Conservation (phyloP, 2,113 vertebrate genomes). For the Carassius gibelio region DNA sequence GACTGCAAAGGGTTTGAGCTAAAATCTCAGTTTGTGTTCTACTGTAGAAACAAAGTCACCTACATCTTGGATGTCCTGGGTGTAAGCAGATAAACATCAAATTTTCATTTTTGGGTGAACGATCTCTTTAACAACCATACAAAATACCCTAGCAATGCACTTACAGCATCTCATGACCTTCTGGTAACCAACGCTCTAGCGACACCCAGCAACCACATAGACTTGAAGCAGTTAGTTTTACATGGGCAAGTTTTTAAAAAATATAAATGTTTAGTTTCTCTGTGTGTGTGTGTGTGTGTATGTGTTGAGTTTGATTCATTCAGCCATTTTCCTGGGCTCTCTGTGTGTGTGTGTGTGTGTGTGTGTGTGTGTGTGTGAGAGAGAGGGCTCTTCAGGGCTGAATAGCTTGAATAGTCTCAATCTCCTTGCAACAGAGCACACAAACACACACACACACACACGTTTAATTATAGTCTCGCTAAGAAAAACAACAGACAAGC, state of each 20-base stretch:
- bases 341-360: too few relatives aligned
- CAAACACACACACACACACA: conserved; percentile 35
- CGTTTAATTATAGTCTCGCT: conserved; percentile 32
- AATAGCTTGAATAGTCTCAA: conserved; percentile 50
- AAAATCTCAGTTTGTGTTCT: too few relatives aligned
- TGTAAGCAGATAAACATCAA: too few relatives aligned
- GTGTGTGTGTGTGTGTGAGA: neutral
- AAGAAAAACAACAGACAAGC: conserved; percentile 64
- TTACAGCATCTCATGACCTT: too few relatives aligned
- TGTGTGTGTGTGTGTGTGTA: neutral
- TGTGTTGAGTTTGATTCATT: conserved; percentile 41
- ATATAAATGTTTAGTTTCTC: neutral
- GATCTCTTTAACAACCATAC: too few relatives aligned
- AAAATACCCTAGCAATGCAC: neutral
- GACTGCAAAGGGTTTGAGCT: too few relatives aligned
- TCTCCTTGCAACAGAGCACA: conserved; percentile 40
- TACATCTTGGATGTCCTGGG: too few relatives aligned
- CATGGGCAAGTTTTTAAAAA: neutral
- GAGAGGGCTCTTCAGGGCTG: conserved; percentile 39
- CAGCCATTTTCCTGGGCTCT: neutral
- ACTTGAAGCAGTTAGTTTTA: neutral
- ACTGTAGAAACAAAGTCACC: too few relatives aligned
- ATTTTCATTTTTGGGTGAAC: too few relatives aligned
- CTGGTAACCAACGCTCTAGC: too few relatives aligned
- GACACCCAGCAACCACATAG: too few relatives aligned